Evolutionary conservation across 2,888 invertebrate genomes (phyloP), one percentile per base, ranked within the genome.

Genomic region (Cephus pulcher): DNA sequence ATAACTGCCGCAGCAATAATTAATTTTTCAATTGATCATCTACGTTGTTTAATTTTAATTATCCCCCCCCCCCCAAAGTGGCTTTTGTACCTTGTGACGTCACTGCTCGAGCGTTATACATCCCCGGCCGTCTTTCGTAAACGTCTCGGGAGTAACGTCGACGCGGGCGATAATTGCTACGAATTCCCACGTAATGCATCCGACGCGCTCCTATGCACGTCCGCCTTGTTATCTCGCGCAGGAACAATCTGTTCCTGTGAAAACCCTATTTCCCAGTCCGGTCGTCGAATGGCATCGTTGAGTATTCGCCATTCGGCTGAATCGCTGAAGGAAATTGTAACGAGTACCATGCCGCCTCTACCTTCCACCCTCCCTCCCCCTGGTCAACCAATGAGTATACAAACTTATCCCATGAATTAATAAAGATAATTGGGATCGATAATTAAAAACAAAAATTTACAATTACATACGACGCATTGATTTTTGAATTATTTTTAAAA

Each of bases 1-100:
- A 2, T 23, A 9, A 40, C 6, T 0, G 2, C 23, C 0, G 40
- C 40, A 0, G 1, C 4, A 12, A 30, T 1, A 12, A 15, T 4
- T 37, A 3, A 3, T 37, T 37, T 4, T 37, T 12, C 4, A 4
- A 40, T 40, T 40, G 30, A 37, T 37, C 12, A 15, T 4, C 1
- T 0, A 0, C 15, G 40, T 15, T 1, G 1, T 40, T 40, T 15
- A 40, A 15, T 15, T 40, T 15, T 0, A 6, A 40, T 23, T 23
- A 40, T 1, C 6, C 1, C 34, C 34, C 6, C 4, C 6, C 34
- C 34, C 6, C 4, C 6, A 6, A 32, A 32, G 32, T 30, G 30
- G 15, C 23, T 40, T 23, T 15, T 15, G 1, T 15, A 23, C 0
- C 15, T 15, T 0, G 4, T 40, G 15, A 56, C 15, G 56, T 56